Percentiles rank a stretch among this genome's conserved stretches.
phyloP scores from a whole-genome alignment of 2,113 vertebrate genomes.

The Corynorhinus townsendii region DNA sequence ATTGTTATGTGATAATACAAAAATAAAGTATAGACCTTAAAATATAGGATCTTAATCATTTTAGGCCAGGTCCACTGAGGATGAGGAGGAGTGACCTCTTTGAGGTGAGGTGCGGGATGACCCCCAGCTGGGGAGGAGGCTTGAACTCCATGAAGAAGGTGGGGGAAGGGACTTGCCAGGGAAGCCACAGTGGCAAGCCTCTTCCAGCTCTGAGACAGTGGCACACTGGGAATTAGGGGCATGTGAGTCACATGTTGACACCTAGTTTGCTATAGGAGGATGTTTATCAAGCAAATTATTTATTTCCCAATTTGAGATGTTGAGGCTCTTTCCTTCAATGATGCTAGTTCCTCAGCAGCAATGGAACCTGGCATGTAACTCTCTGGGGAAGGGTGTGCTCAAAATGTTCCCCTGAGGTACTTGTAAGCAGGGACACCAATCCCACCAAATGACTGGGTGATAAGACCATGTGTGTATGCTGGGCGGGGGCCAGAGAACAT shows the following conservation, averaged over 20 bases:
- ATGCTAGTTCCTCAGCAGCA: background rate
- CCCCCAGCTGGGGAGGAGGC: background rate
- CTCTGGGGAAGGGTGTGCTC: no score
- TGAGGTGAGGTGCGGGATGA: background rate
- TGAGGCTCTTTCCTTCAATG: accelerated
- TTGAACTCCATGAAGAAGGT: accelerated
- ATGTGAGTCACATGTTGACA: background rate
- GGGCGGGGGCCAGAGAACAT: accelerated
- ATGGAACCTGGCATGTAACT: no score
- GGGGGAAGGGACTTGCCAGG: accelerated
- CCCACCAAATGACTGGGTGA: accelerated
- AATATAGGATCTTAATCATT: accelerated
- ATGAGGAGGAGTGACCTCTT: accelerated
- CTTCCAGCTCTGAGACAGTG: background rate
- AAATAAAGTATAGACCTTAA: background rate
- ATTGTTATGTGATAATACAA: background rate
- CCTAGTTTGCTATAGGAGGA: background rate
- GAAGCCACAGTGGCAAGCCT: background rate
- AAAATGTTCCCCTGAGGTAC: accelerated
- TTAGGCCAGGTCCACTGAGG: background rate
- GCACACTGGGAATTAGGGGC: background rate
- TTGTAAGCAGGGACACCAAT: background rate
- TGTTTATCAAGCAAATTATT: background rate
- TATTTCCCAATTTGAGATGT: background rate
- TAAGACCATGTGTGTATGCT: background rate